Percentiles rank a stretch among this genome's conserved stretches.
phyloP scores from a whole-genome alignment of 2,888 invertebrate species.

The Hofmannophila pseudospretella region DNA sequence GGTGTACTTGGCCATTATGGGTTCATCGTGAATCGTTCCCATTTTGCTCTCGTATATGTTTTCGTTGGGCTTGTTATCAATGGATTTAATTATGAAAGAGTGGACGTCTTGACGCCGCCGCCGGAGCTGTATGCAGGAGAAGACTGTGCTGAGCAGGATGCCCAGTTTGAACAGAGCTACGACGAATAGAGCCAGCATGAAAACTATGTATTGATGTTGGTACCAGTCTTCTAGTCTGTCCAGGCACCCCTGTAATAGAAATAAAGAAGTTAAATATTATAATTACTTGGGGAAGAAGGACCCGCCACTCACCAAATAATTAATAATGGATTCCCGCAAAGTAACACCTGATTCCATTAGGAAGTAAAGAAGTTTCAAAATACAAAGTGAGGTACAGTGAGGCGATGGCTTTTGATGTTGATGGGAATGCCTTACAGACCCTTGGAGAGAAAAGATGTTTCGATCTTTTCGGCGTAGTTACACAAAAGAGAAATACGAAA shows the following conservation, averaged over 20 bases:
- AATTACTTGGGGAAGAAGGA: no score
- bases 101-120: slow-evolving; percentile 67
- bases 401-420: no score
- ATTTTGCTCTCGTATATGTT: slow-evolving; percentile 61
- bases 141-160: slow-evolving; percentile 82
- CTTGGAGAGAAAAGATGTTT: no score
- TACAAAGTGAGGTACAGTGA: no score
- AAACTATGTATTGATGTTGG: slow-evolving; percentile 83
- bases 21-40: slow-evolving; percentile 49
- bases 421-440: no score
- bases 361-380: no score
- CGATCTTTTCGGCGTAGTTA: no score
- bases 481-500: no score
- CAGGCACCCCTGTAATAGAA: slow-evolving; percentile 81
- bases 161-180: slow-evolving; percentile 85
- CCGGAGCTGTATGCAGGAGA: slow-evolving; percentile 82
- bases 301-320: no score
- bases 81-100: slow-evolving; percentile 53
- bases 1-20: slow-evolving; percentile 62
- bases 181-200: slow-evolving; percentile 81
- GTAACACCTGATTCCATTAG: no score
- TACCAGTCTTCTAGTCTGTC: slow-evolving; percentile 86
- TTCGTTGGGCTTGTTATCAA: slow-evolving; percentile 55
- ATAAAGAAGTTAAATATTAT: slow-evolving; percentile 15
- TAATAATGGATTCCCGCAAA: no score